Evolutionary conservation across 1,140 invertebrate species (phyloP).

Genomic region (Armadillidium nasatum): DNA sequence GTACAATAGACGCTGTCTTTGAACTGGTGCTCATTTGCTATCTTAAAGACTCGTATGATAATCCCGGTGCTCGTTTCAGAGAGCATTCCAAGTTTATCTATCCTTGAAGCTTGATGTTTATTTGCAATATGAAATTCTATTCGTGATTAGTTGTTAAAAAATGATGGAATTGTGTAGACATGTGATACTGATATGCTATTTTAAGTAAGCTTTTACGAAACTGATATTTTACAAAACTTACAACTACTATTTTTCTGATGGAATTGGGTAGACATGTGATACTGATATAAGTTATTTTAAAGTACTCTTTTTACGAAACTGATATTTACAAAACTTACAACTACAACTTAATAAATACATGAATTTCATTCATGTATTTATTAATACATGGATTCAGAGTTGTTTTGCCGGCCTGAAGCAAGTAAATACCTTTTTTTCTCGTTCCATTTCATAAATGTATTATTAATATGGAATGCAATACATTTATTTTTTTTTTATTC

Average conservation of each 20-base stretch:
- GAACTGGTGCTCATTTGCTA: not conserved
- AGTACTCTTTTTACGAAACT: no score
- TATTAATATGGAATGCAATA: not conserved
- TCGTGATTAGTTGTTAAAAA: not conserved
- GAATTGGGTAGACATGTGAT: no score
- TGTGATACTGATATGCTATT: no score
- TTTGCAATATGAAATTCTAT: not conserved
- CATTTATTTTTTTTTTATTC: no score
- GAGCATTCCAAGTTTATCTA: not conserved
- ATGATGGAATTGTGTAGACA: no score
- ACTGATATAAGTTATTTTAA: no score
- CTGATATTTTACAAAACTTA: not conserved
- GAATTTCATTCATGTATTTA: no score
- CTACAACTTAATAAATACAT: not conserved
- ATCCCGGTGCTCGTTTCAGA: not conserved
- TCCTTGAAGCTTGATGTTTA: not conserved
- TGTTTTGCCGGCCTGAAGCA: no score
- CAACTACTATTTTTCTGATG: no score
- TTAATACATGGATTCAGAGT: no score
- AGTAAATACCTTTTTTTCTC: not conserved
- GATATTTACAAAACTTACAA: no score
- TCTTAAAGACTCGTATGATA: not conserved
- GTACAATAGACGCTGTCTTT: not conserved
- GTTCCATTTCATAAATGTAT: not conserved
- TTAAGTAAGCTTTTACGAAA: not conserved